Base-by-base conservation (phyloP, 1,140 invertebrate species). In the Idris sp. region DNA sequence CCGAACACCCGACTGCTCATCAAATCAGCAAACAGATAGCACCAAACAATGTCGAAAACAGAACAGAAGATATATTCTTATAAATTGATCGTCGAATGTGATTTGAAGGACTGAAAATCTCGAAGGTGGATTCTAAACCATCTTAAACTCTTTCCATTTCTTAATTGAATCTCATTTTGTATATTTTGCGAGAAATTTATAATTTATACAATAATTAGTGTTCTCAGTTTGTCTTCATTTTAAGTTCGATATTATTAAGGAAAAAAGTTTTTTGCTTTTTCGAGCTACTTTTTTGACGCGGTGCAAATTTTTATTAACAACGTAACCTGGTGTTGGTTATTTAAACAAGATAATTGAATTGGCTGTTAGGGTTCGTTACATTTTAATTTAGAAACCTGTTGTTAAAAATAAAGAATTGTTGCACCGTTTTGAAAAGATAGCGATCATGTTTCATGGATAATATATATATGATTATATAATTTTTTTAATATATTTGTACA, bases 11-110 rank as follows among this genome's bases (percentile, higher is more conserved):
- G 53, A 44, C 11, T 58, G 10, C 53, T 33, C 16, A 67, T 41
- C 15, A 69, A 59, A 25, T 59, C 54, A 0, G 43, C 53, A 3
- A 80, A 78, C 41, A 76, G 74, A 72, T 76, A 76, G 74, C 74
- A 72, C 51, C 35, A 25, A 30, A 16, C 44, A 9, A 59, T 11
- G 16, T 14, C 0, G 25, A 54, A 7, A 11, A 49, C 26, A 33
- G 44, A 19, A 13, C 15, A 8, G 19, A 61, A 59, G 46, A 61
- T 61, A 44, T 65, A 71, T 71, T 65, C 53, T 58, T 69, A 10
- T 65, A 69, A 75, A 11, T 35, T 51, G 35, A 68, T 68, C 53
- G 41, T 43, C 8, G 36, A 40, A 4, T 46, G 65, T 40, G 54
- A 61, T 61, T 14, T 26, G 16, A 53, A 59, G 65, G 25, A 61